Evolutionary conservation across 2,113 vertebrate species (phyloP).

Genomic region (Sylvia atricapilla): DNA sequence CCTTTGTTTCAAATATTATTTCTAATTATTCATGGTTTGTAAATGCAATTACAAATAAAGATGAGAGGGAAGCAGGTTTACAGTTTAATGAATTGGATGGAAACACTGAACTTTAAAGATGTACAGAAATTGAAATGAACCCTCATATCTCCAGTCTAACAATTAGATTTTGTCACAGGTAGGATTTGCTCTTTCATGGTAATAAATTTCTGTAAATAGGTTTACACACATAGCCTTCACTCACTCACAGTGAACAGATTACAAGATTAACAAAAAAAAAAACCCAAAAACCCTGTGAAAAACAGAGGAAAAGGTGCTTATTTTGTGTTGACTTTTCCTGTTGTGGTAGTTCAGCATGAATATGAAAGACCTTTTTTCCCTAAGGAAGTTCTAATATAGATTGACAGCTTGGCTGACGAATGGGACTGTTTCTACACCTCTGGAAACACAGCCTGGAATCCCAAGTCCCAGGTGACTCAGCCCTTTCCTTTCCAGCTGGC

Average conservation of each 20-base stretch:
- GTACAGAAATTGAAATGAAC: conserved; percentile 41
- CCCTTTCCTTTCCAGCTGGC: no score
- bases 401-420: no score
- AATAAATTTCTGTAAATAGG: conserved; percentile 1
- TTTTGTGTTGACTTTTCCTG: neutral
- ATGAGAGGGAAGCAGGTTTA: conserved; percentile 46
- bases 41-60: conserved; percentile 68
- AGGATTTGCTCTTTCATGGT: neutral
- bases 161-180: conserved; percentile 35
- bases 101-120: conserved; percentile 58
- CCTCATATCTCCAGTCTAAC: conserved; percentile 7
- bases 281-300: neutral
- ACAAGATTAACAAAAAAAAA: neutral
- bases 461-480: no score
- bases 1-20: conserved; percentile 71
- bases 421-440: no score
- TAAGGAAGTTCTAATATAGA: no score
- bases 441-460: no score
- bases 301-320: neutral
- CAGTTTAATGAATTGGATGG: conserved; percentile 58
- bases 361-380: no score
- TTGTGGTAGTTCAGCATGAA: neutral
- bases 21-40: conserved; percentile 70
- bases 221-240: neutral
- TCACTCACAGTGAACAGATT: neutral